Conservation (phyloP, 2,888 invertebrate genomes). For the Oligia fasciuncula region DNA sequence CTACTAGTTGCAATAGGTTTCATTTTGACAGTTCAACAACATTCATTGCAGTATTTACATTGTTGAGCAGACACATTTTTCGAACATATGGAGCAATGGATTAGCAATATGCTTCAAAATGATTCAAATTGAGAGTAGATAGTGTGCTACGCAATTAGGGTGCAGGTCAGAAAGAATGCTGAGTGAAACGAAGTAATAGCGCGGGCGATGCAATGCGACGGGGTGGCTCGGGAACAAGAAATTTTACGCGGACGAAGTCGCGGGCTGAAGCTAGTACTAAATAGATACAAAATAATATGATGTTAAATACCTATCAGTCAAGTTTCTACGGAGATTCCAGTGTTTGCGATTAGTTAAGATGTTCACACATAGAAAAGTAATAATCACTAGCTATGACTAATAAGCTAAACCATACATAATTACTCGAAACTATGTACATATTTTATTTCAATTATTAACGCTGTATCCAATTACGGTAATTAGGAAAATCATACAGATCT, state of each 20-base stretch:
- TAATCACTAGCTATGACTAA: slow-evolving; percentile 17
- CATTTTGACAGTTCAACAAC: no score
- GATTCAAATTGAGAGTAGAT: no score
- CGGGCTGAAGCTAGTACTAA: neutral
- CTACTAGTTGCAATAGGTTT: no score
- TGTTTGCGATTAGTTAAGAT: no score
- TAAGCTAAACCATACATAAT: neutral
- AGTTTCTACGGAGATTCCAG: slow-evolving; percentile 25
- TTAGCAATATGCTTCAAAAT: no score
- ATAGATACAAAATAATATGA: slow-evolving; percentile 30
- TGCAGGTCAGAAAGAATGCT: no score
- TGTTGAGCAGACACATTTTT: no score
- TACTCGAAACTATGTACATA: neutral
- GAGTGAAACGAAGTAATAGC: no score
- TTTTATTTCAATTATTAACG: slow-evolving; percentile 10
- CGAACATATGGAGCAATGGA: no score
- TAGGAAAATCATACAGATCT: slow-evolving; percentile 18
- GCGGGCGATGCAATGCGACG: neutral
- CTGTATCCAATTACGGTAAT: slow-evolving; percentile 30
- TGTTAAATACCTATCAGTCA: slow-evolving; percentile 25
- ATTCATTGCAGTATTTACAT: no score
- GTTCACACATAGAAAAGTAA: neutral
- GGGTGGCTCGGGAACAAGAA: neutral
- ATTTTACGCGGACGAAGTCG: neutral
- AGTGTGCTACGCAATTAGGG: no score